Conservation (phyloP, 2,113 vertebrate genomes). For the Centropus unirufus region DNA sequence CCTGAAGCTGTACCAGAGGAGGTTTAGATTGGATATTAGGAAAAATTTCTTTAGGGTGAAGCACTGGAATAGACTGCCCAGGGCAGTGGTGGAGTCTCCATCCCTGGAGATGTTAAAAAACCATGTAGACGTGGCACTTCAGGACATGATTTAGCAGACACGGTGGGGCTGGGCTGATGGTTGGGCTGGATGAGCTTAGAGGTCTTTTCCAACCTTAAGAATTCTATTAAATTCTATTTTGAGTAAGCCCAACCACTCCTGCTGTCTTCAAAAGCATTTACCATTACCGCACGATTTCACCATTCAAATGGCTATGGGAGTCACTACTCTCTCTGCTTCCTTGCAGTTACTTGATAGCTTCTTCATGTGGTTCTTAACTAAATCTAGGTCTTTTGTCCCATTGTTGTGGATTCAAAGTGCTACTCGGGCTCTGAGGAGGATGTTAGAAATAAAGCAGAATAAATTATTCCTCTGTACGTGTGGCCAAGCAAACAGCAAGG, state of each 20-base stretch:
- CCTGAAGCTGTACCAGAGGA: too few relatives aligned
- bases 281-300: neutral
- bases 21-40: too few relatives aligned
- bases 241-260: neutral
- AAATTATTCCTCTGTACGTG: fast-evolving
- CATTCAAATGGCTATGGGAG: neutral
- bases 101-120: too few relatives aligned
- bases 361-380: neutral
- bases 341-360: neutral
- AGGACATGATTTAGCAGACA: too few relatives aligned
- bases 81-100: too few relatives aligned
- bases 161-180: too few relatives aligned
- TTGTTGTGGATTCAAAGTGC: neutral
- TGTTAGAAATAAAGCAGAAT: neutral
- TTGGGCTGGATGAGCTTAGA: too few relatives aligned
- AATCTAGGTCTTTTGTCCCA: neutral
- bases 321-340: neutral
- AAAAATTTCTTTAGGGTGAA: too few relatives aligned
- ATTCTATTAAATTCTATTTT: neutral
- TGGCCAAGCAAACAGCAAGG: neutral
- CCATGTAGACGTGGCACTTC: too few relatives aligned
- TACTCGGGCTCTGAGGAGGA: neutral
- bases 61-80: too few relatives aligned
- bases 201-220: too few relatives aligned
- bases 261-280: neutral